Percentiles rank a stretch among this genome's conserved stretches.
Evolutionary conservation across 2,797 vertebrate species (phyloP).

Genomic region (Alcedo quadribrachys): DNA sequence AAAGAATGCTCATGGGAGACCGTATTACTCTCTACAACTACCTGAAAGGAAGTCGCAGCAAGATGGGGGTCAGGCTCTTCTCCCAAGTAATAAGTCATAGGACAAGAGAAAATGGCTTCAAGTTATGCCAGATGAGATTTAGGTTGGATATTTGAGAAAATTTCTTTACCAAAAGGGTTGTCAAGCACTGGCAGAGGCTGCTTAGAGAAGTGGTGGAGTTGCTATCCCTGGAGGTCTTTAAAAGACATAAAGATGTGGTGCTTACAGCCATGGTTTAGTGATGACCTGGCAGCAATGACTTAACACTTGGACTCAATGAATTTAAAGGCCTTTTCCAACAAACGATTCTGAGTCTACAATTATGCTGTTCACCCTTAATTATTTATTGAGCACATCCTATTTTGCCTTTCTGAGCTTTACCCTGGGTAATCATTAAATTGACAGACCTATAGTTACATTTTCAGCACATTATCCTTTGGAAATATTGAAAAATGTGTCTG

Average conservation of each 20-base stretch:
- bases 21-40: background rate
- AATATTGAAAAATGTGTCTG: conserved; percentile 37
- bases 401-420: background rate
- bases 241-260: background rate
- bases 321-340: background rate
- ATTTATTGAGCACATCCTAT: background rate
- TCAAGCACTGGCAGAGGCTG: background rate
- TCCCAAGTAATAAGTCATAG: background rate
- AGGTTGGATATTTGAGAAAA: background rate
- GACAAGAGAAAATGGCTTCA: background rate
- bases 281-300: background rate
- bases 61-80: background rate
- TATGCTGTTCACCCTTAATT: background rate
- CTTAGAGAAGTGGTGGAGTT: background rate
- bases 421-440: conserved; percentile 1
- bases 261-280: background rate
- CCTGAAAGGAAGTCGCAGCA: background rate
- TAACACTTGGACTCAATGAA: background rate
- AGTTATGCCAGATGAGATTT: background rate
- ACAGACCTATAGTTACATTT: background rate
- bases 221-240: background rate
- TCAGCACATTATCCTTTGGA: background rate
- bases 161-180: background rate
- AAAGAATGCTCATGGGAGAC: background rate
- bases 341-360: background rate